Percentiles rank a stretch among this genome's conserved stretches.
These are phyloP conservation scores for Miniopterus natalensis DNA, from an alignment of 2,113 vertebrate species.

Conservation along the genomic window DNA sequence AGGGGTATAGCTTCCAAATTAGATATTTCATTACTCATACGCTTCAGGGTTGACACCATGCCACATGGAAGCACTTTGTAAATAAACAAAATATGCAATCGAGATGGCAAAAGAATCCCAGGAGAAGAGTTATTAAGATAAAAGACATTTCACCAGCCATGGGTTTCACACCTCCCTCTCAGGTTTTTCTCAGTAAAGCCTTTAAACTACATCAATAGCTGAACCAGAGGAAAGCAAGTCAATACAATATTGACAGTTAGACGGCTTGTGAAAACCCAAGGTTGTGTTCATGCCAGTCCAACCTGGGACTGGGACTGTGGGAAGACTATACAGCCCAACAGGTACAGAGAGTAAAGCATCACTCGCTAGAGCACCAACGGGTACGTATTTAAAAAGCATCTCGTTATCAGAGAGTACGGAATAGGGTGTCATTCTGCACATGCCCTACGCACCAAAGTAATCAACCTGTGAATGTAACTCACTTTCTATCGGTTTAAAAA, in stretches of 20 bases:
- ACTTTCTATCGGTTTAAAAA: not conserved
- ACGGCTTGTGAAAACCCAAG: constrained; percentile 63
- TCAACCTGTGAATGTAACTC: not conserved
- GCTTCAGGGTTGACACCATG: constrained; percentile 32
- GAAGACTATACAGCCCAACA: not conserved
- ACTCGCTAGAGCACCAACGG: not conserved
- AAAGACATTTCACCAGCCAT: constrained; percentile 60
- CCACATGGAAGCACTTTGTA: not conserved
- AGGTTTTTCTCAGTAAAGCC: not conserved
- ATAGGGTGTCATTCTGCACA: not conserved
- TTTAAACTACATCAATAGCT: constrained; percentile 34
- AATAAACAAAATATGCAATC: constrained; percentile 74
- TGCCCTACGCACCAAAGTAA: not conserved
- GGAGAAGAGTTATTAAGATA: not conserved
- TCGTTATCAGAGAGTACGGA: not conserved
- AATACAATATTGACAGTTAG: constrained; percentile 76
- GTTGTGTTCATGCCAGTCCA: not conserved
- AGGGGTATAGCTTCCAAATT: constrained; percentile 38
- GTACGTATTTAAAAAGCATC: not conserved
- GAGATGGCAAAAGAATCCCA: not conserved
- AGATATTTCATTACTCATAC: not conserved
- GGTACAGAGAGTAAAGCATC: not conserved
- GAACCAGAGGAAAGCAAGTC: constrained; percentile 74
- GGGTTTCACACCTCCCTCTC: constrained; percentile 58
- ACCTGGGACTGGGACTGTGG: not conserved